Evolutionary conservation across 2,888 invertebrate species (phyloP).

Genomic region (Biston stratarius): DNA sequence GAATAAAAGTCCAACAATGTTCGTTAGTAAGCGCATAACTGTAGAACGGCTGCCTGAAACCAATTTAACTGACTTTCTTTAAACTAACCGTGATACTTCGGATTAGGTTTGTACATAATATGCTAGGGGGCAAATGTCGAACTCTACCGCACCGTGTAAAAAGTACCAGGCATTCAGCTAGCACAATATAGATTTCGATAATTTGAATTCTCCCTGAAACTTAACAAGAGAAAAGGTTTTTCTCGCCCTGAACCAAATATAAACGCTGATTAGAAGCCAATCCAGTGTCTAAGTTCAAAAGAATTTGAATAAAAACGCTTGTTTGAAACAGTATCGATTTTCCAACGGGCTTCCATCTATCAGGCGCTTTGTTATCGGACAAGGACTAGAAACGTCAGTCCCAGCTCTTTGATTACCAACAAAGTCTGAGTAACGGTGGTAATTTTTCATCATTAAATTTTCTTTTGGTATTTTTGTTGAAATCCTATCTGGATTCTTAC

Average conservation of each 20-base stretch:
- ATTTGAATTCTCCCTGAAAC: neutral
- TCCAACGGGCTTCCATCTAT: conserved; percentile 32
- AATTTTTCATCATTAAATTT: conserved; percentile 14
- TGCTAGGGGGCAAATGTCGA: no score
- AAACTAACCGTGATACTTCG: no score
- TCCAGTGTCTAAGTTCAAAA: conserved; percentile 12
- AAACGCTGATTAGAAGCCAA: conserved; percentile 11
- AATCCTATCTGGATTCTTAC: neutral
- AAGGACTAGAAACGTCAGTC: conserved; percentile 40
- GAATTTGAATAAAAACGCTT: conserved; percentile 21
- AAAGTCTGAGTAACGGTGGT: conserved; percentile 6
- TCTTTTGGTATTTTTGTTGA: neutral
- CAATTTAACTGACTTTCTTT: no score
- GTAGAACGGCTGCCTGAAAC: no score
- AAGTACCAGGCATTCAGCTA: no score
- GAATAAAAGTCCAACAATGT: no score
- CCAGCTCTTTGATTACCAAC: conserved; percentile 16
- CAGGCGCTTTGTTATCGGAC: conserved; percentile 41
- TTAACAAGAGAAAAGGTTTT: neutral
- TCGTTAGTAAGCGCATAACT: no score
- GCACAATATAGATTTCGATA: neutral
- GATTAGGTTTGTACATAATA: no score
- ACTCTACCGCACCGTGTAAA: no score
- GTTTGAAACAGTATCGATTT: conserved; percentile 39
- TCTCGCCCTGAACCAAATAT: no score